Percentiles rank a stretch among this genome's conserved stretches.
These are phyloP conservation scores for Percopsis omiscomaycus DNA, from an alignment of 2,797 vertebrate species.

Conservation along the genomic window DNA sequence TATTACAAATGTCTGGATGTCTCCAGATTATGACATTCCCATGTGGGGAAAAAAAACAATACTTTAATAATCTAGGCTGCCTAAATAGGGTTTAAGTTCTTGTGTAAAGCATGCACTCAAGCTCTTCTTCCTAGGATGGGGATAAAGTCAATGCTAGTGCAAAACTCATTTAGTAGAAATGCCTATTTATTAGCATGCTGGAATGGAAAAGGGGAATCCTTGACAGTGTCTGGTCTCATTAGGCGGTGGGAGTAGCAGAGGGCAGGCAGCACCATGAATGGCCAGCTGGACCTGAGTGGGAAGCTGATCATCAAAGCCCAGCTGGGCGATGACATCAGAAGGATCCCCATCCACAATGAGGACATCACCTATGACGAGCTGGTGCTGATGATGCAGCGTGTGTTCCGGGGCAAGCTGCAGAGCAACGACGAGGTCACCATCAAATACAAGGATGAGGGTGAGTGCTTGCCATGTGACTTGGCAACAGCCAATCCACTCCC, in stretches of 20 bases:
- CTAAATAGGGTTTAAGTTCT: background rate
- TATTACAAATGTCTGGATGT: background rate
- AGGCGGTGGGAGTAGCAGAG: constrained; percentile 64
- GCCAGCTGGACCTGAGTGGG: constrained; percentile 97
- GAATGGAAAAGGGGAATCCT: too few relatives aligned
- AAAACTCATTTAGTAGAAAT: background rate
- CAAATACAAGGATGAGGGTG: constrained; percentile 99
- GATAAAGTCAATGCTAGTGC: background rate
- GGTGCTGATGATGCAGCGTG: constrained; percentile 98
- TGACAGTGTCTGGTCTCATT: too few relatives aligned
- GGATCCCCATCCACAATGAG: constrained; percentile 99
- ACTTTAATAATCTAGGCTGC: background rate
- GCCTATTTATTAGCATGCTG: too few relatives aligned
- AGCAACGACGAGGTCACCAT: constrained; percentile 97
- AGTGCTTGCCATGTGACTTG: constrained; percentile 5
- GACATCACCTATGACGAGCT: constrained; percentile 99
- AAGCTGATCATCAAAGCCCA: constrained; percentile 99
- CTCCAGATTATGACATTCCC: background rate
- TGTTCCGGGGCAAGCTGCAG: constrained; percentile 96
- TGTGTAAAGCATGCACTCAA: background rate
- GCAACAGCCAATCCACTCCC: too few relatives aligned
- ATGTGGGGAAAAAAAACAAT: background rate
- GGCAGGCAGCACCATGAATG: constrained; percentile 86
- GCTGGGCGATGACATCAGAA: constrained; percentile 95
- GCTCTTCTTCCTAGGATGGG: background rate